Evolutionary conservation across 2,797 vertebrate species (phyloP), one percentile per base, ranked within the genome.

Genomic region (Anniella stebbinsi): DNA sequence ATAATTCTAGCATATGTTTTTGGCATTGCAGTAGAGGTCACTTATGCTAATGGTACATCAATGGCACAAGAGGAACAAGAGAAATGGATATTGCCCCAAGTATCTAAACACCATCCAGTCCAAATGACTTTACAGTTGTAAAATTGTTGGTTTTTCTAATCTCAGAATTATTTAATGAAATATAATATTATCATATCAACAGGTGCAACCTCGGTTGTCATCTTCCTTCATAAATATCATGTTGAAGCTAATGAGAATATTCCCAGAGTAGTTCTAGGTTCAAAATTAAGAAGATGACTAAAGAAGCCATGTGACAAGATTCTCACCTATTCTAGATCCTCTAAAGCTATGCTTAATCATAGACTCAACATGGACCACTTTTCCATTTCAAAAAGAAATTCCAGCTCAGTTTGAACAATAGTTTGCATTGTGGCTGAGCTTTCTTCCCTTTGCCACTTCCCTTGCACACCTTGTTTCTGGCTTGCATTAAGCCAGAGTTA

Each of bases 41-140:
- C 60, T 63, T 63, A 63, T 21, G 18, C 18, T 63, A 21, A 17
- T 63, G 60, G 2, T 18, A 18, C 15, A 4, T 63, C 60, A 63
- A 63, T 63, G 60, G 60, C 18, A 63, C 17, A 63, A 63, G 60
- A 17, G 18, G 60, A 63, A 63, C 60, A 21, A 63, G 60, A 63
- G 60, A 17, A 63, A 1, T 18, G 60, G 60, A 63, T 63, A 63
- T 18, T 63, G 60, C 60, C 60, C 60, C 30, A 92, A 81, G 51
- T 67, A 75, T 67, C 51, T 80, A 0, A 69, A 1, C 86, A 23
- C 36, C 93, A 3, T 63, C 45, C 80, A 38, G 51, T 72, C 69
- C 92, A 23, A 41, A 23, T 18, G 17, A 89, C 4, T 87, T 78
- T 45, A 88, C 51, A 93, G 80, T 84, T 45, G 75, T 54, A 87